These are phyloP conservation scores for Neosilurus hyrtlii DNA, from an alignment of 2,797 vertebrate species.

Conservation along the genomic window DNA sequence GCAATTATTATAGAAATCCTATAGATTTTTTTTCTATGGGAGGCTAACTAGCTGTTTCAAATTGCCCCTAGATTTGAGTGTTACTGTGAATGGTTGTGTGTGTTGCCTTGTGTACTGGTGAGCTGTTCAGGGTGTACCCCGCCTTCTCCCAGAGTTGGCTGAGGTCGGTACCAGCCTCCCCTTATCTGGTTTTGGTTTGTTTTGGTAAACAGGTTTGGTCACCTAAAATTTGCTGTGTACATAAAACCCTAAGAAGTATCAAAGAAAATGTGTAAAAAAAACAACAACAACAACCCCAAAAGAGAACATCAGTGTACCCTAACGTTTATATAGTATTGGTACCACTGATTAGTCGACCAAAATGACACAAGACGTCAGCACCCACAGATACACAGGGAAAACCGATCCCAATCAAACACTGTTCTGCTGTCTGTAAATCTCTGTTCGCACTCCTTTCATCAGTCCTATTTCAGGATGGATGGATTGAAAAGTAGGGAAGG, in stretches of 20 bases:
- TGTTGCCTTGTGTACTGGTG: too few relatives aligned
- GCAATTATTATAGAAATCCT: too few relatives aligned
- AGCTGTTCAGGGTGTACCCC: too few relatives aligned
- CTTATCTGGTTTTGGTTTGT: too few relatives aligned
- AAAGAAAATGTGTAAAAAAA: background rate
- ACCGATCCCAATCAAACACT: conserved; percentile 1
- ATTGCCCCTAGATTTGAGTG: too few relatives aligned
- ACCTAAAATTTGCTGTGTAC: background rate
- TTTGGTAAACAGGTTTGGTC: background rate
- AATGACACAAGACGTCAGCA: background rate
- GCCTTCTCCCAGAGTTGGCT: too few relatives aligned
- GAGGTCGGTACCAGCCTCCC: too few relatives aligned
- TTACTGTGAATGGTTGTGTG: too few relatives aligned
- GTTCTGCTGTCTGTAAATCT: conserved; percentile 13
- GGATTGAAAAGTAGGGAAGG: background rate
- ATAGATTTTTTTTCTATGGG: too few relatives aligned
- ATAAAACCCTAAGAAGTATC: background rate
- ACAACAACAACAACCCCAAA: too few relatives aligned
- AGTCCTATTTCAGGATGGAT: conserved; percentile 35
- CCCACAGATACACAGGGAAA: background rate
- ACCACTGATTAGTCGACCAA: background rate
- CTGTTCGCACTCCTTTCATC: background rate
- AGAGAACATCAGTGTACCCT: too few relatives aligned
- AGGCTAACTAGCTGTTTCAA: too few relatives aligned
- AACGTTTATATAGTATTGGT: background rate